These are phyloP conservation scores for Synchiropus splendidus DNA, from an alignment of 2,113 vertebrate genomes.

Conservation along the genomic window DNA sequence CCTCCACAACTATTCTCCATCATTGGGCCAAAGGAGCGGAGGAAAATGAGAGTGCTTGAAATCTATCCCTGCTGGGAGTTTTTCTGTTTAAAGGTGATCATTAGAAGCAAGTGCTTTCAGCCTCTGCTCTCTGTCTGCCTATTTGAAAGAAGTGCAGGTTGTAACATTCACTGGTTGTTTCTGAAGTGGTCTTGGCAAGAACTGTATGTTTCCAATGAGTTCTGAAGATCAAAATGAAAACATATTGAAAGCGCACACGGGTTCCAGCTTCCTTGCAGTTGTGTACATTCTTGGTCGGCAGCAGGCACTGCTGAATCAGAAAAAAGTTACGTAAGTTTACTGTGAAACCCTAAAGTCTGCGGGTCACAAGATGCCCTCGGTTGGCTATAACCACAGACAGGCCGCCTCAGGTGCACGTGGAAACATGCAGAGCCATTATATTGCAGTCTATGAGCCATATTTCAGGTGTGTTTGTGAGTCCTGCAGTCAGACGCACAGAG, in stretches of 20 bases:
- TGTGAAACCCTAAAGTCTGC: conserved; percentile 22
- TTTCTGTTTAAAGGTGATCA: conserved; percentile 31
- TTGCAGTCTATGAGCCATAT: no score
- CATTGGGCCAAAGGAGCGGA: no score
- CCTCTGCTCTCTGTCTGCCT: conserved; percentile 36
- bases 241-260: conserved; percentile 42
- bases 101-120: conserved; percentile 17
- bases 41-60: neutral
- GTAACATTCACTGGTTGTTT: conserved; percentile 53
- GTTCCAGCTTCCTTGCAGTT: conserved; percentile 46
- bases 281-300: conserved; percentile 55
- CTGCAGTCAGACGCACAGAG: no score
- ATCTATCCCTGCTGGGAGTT: neutral
- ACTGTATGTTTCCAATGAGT: conserved; percentile 52
- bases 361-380: conserved; percentile 29
- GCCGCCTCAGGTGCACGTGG: neutral
- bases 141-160: conserved; percentile 23
- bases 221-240: conserved; percentile 59
- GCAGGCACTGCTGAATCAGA: conserved; percentile 46
- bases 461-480: no score
- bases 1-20: no score
- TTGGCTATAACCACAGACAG: conserved; percentile 5
- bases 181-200: conserved; percentile 50
- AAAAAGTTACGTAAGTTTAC: conserved; percentile 40
- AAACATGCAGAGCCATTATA: neutral